Evolutionary conservation across 2,797 vertebrate species (phyloP).

Genomic region (Sebastes aleutianus): DNA sequence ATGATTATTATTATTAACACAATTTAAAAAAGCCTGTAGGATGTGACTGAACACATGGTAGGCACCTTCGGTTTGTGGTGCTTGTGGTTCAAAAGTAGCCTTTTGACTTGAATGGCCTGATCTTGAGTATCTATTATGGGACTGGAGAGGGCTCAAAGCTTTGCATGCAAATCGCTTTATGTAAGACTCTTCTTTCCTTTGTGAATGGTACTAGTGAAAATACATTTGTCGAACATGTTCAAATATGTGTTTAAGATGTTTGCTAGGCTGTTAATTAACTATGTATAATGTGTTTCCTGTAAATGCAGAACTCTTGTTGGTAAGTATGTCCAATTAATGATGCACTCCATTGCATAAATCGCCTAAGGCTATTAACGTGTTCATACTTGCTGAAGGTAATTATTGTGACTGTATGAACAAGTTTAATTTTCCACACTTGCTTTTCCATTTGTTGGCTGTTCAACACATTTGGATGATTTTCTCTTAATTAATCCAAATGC

Average conservation of each 20-base stretch:
- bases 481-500: conserved; percentile 21
- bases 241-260: conserved; percentile 54
- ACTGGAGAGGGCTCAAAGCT: conserved; percentile 45
- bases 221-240: conserved; percentile 40
- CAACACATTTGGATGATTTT: conserved; percentile 21
- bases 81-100: conserved; percentile 42
- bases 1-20: conserved; percentile 16
- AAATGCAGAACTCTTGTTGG: conserved; percentile 33
- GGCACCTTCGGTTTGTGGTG: conserved; percentile 23
- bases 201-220: conserved; percentile 60
- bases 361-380: conserved; percentile 10
- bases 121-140: conserved; percentile 24
- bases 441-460: conserved; percentile 21
- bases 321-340: conserved; percentile 25
- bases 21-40: conserved; percentile 7
- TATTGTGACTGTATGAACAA: conserved; percentile 24
- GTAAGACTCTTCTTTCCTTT: conserved; percentile 50
- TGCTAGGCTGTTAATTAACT: conserved; percentile 49
- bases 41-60: conserved; percentile 1
- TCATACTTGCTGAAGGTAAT: not conserved
- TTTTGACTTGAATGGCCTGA: conserved; percentile 53
- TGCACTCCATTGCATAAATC: not conserved
- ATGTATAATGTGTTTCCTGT: conserved; percentile 48
- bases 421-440: conserved; percentile 13
- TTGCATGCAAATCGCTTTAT: conserved; percentile 67